Evolutionary conservation across 1,140 invertebrate species (phyloP), one percentile per base, ranked within the genome.

Genomic region (Pomacea maculata): DNA sequence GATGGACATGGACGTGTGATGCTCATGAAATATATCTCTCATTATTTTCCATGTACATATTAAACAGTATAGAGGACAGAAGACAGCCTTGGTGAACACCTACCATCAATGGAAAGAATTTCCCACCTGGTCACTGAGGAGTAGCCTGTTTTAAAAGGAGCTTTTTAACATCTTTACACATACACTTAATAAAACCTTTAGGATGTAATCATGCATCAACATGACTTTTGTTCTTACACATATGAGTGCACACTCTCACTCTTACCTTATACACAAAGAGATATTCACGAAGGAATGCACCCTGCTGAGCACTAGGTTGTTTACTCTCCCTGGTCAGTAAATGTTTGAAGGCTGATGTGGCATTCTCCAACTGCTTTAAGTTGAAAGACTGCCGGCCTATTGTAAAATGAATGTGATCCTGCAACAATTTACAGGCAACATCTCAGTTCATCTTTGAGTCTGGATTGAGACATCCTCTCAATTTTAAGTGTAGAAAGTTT

Each of bases 371-470:
- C 87, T 94, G 93, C 88, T 95, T 95, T 73, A 98, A 92, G 86
- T 95, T 94, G 83, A 95, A 94, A 29, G 96, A 96, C 89, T 97
- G 95, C 83, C 96, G 94, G 7, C 97, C 97, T 86, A 98, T 95
- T 15, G 96, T 97, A 89, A 96, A 97, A 90, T 97, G 95, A 86
- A 99, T 97, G 92, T 98, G 97, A 93, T 99, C 97, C 90, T 91
- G 78, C 7, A 82, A 84, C 63, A 64, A 17, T 61, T 61, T 2
- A 61, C 57, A 61, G 57, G 15, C 57, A 11, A 61, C 57, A 61
- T 4, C 1, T 61, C 34, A 45, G 34, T 45, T 45, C 34, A 45
- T 45, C 3, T 45, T 45, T 45, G 34, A 45, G 1, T 45, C 34
- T 0, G 34, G 1, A 45, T 45, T 45, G 34, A 2, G 34, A 45